phyloP scores from a whole-genome alignment of 2,888 invertebrate species.

The Tenodera sinensis region DNA sequence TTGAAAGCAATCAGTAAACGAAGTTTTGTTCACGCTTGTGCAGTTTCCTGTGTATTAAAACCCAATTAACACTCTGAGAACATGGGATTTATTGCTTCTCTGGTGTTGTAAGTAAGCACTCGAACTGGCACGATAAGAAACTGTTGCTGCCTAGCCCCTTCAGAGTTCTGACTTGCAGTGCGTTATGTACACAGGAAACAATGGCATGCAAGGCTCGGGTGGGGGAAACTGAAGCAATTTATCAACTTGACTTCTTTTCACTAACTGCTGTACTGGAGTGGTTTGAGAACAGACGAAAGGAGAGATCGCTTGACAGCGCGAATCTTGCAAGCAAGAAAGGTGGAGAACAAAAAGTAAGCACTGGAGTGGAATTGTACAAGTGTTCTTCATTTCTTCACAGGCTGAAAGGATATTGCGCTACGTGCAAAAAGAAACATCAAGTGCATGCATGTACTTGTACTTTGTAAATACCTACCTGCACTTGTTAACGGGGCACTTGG shows the following conservation, averaged over 20 bases:
- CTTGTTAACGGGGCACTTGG: too few species aligned
- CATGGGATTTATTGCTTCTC: neutral
- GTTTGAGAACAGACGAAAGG: neutral
- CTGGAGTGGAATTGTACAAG: neutral
- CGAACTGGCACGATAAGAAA: neutral
- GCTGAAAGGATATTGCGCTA: neutral
- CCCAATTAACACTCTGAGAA: neutral
- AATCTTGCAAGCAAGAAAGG: neutral
- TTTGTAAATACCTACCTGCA: too few species aligned
- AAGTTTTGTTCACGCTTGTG: too few species aligned
- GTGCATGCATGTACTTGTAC: neutral
- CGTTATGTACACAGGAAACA: neutral
- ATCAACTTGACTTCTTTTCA: constrained; percentile 3
- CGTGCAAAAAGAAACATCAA: neutral
- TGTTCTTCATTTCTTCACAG: neutral
- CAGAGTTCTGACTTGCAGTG: neutral
- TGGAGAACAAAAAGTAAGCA: neutral
- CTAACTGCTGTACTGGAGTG: neutral
- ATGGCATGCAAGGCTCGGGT: neutral
- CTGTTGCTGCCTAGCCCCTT: neutral
- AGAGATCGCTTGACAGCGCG: neutral
- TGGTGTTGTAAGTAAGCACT: neutral
- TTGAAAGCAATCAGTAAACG: too few species aligned
- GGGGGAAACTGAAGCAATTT: neutral
- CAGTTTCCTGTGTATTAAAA: too few species aligned